These are phyloP conservation scores for Tolypeutes matacus DNA, from an alignment of 2,797 vertebrate species.

Conservation along the genomic window DNA sequence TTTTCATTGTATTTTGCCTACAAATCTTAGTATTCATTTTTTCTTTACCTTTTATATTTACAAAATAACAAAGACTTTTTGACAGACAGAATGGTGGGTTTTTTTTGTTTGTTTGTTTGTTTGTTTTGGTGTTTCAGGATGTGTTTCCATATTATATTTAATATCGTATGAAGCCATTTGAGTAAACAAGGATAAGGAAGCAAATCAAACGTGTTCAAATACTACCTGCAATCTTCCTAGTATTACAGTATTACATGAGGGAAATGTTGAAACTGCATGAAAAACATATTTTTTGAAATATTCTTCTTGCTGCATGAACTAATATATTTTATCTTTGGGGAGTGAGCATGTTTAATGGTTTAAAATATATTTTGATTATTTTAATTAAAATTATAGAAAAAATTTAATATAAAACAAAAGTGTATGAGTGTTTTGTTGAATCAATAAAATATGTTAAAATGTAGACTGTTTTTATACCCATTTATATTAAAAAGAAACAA, in stretches of 20 bases:
- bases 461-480: neutral
- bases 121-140: neutral
- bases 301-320: neutral
- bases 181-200: neutral
- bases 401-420: constrained; percentile 6
- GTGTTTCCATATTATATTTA: neutral
- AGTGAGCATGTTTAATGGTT: neutral
- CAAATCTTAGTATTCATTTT: neutral
- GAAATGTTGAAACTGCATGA: neutral
- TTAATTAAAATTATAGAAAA: neutral
- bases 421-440: neutral
- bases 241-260: neutral
- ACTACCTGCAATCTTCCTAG: neutral
- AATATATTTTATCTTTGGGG: neutral
- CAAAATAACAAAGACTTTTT: neutral
- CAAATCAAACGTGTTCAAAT: neutral
- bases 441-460: neutral
- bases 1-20: neutral
- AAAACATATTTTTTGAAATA: neutral
- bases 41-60: neutral
- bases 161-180: neutral
- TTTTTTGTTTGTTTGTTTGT: no score
- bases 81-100: neutral
- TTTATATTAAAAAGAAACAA: constrained; percentile 8
- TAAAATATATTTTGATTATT: constrained; percentile 7